Evolutionary conservation across 2,113 vertebrate genomes (phyloP), one percentile per base, ranked within the genome.

Genomic region (Notothenia rossii): DNA sequence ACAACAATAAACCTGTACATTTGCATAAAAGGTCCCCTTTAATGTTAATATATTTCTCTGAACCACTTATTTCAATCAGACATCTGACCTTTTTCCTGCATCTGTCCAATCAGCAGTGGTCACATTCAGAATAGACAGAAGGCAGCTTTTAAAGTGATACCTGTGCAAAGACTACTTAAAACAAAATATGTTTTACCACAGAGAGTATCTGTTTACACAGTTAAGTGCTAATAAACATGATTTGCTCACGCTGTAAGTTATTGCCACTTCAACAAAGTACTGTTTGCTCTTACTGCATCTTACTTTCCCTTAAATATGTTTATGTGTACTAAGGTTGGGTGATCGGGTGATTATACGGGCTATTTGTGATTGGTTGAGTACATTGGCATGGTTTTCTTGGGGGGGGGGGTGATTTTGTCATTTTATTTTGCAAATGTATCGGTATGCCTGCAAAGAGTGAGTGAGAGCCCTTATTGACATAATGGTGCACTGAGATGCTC

Each of bases 41-140:
- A 51, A 51, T 51, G 1, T 18, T 51, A 7, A 51, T 15, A 55
- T 55, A 22, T 5, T 15, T 29, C 25, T 6, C 25, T 29, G 7
- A 48, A 63, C 17, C 17, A 15, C 46, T 53, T 2, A 18, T 29
- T 29, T 20, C 14, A 22, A 10, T 56, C 20, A 51, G 45, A 74
- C 33, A 55, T 58, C 20, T 78, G 56, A 88, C 45, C 40, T 67
- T 46, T 40, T 62, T 54, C 61, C 46, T 12, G 17, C 60, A 36
- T 66, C 43, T 60, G 53, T 77, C 51, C 59, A 61, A 36, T 65
- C 61, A 63, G 40, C 69, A 43, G 72, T 7, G 10, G 68, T 54
- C 29, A 49, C 43, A 80, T 69, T 60, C 20, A 15, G 18, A 58
- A n/a, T 1, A 22, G 33, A 56, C 63, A 49, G 77, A 66, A 54